Percentiles rank a stretch among this genome's conserved stretches.
These are phyloP conservation scores for Atractosteus spatula DNA, from an alignment of 2,113 vertebrate genomes.

Conservation along the genomic window DNA sequence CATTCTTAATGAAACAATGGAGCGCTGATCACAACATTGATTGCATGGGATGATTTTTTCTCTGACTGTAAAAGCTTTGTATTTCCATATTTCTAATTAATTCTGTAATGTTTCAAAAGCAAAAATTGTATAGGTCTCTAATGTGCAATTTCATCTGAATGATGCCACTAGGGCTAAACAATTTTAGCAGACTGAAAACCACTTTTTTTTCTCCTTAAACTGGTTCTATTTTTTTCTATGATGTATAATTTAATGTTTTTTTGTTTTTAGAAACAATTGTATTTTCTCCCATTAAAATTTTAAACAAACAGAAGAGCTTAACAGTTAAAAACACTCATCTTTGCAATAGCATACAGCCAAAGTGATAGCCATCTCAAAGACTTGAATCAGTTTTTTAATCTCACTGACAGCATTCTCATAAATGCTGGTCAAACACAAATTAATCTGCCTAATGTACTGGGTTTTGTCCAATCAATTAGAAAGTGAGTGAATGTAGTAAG, in stretches of 20 bases:
- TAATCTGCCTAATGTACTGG: constrained; percentile 84
- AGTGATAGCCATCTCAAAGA: constrained; percentile 67
- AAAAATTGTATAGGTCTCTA: constrained; percentile 60
- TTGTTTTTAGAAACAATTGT: too few species aligned
- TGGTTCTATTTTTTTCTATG: too few species aligned
- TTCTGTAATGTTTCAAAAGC: constrained; percentile 67
- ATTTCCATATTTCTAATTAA: constrained; percentile 72
- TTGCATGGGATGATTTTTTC: constrained; percentile 44
- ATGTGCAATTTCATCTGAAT: constrained; percentile 70
- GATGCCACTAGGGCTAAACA: constrained; percentile 48
- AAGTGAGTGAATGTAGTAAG: constrained; percentile 87
- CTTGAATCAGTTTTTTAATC: constrained; percentile 79
- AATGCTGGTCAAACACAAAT: constrained; percentile 78
- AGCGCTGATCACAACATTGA: constrained; percentile 68
- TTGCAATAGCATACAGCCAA: constrained; percentile 39
- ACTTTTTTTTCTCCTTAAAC: too few species aligned
- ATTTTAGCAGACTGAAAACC: constrained; percentile 38
- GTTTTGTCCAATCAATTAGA: constrained; percentile 81
- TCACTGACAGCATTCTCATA: constrained; percentile 78
- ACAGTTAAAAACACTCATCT: constrained; percentile 4
- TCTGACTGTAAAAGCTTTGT: constrained; percentile 55
- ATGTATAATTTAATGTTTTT: too few species aligned
- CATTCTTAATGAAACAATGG: constrained; percentile 62
- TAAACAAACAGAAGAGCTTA: not conserved
- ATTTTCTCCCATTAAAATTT: too few species aligned